Percentiles rank a stretch among this genome's conserved stretches.
These are phyloP conservation scores for Cephus runcator DNA, from an alignment of 2,888 invertebrate species.

Conservation along the genomic window DNA sequence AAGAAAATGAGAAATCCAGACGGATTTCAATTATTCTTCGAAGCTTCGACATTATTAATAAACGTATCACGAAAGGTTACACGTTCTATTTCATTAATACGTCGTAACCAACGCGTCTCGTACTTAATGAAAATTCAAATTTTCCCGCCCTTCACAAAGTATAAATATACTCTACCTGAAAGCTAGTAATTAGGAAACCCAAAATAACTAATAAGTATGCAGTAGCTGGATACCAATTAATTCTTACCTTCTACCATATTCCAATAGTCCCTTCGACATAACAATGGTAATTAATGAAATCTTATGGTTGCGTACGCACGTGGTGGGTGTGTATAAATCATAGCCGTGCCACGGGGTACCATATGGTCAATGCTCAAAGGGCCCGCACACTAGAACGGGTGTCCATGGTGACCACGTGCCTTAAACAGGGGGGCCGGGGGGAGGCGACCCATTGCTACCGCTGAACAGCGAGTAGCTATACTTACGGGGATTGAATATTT, in stretches of 20 bases:
- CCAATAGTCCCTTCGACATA: constrained; percentile 1
- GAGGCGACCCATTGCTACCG: constrained; percentile 5
- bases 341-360: constrained; percentile 36
- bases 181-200: too few species aligned
- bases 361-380: constrained; percentile 51
- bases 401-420: constrained; percentile 38
- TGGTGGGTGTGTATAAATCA: constrained; percentile 48
- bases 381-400: constrained; percentile 31
- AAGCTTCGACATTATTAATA: too few species aligned
- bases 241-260: constrained; percentile 10
- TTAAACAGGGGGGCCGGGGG: constrained; percentile 7
- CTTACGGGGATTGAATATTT: not conserved
- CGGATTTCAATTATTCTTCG: too few species aligned
- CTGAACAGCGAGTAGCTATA: not conserved
- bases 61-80: too few species aligned
- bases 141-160: too few species aligned
- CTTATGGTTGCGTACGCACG: constrained; percentile 39
- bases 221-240: constrained; percentile 16
- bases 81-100: too few species aligned
- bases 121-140: too few species aligned
- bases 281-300: constrained; percentile 50
- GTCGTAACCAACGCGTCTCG: too few species aligned
- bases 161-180: too few species aligned
- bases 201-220: too few species aligned
- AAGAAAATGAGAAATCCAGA: too few species aligned